Evolutionary conservation across 2,797 vertebrate species (phyloP).

Genomic region (Myotis daubentonii): DNA sequence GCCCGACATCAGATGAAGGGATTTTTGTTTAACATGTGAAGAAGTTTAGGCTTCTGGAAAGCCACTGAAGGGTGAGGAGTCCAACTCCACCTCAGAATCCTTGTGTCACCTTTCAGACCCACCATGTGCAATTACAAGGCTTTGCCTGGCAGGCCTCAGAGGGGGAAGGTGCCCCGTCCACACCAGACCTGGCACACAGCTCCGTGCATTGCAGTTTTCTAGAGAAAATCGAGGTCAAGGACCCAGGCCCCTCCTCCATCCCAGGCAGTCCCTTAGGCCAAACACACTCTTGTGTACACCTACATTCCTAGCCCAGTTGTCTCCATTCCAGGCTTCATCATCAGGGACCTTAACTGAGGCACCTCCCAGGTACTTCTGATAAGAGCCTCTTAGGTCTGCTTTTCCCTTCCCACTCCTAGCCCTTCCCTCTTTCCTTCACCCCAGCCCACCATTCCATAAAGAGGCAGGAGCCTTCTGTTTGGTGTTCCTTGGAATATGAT

Average conservation of each 20-base stretch:
- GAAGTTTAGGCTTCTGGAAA: neutral
- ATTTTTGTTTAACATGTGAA: neutral
- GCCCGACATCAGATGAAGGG: neutral
- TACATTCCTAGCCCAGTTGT: neutral
- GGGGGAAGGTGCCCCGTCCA: neutral
- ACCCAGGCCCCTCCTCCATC: neutral
- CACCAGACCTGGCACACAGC: neutral
- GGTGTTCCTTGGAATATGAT: neutral
- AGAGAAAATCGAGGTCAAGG: neutral
- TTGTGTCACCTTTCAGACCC: neutral
- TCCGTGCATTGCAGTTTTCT: conserved; percentile 8
- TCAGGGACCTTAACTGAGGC: neutral
- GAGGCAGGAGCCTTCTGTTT: neutral
- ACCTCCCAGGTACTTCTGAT: neutral
- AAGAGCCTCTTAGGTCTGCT: neutral
- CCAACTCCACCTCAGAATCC: neutral
- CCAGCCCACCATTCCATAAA: neutral
- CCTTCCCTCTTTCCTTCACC: neutral
- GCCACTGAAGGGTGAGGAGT: neutral
- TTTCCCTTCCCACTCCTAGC: neutral
- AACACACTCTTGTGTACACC: neutral
- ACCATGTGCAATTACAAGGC: neutral
- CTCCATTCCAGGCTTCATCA: neutral
- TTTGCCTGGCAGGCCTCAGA: neutral
- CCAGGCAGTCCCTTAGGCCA: neutral